phyloP scores from a whole-genome alignment of 2,113 vertebrate species.

The Tragelaphus strepsiceros region DNA sequence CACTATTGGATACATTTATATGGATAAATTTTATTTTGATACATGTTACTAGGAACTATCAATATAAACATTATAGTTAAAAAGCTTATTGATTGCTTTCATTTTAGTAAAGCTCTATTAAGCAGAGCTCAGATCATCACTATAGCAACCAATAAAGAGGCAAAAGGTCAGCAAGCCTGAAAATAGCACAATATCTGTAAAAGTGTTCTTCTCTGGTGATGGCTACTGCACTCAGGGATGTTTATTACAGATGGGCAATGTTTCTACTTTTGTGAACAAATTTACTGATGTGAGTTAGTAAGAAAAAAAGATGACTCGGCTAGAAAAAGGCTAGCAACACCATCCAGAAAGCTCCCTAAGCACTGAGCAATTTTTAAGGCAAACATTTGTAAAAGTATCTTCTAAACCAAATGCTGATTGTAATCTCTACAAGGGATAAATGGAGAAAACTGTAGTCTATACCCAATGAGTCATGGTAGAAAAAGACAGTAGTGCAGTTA shows the following conservation, averaged over 20 bases:
- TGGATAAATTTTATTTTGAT: constrained; percentile 25
- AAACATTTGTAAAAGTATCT: constrained; percentile 46
- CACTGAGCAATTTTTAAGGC: constrained; percentile 40
- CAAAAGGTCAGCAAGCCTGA: constrained; percentile 52
- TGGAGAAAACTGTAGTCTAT: background rate
- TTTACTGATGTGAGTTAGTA: constrained; percentile 4
- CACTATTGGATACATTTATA: background rate
- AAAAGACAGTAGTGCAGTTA: background rate
- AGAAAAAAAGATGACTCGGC: constrained; percentile 46
- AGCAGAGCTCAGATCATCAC: constrained; percentile 35
- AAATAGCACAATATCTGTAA: constrained; percentile 44
- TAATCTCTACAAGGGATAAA: background rate
- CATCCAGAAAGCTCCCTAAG: constrained; percentile 45
- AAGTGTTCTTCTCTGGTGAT: background rate
- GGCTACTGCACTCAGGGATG: background rate
- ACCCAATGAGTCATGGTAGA: background rate
- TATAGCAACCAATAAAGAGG: constrained; percentile 58
- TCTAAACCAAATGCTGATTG: constrained; percentile 30
- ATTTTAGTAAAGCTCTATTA: constrained; percentile 55
- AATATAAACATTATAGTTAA: background rate
- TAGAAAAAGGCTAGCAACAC: constrained; percentile 24
- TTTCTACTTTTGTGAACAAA: constrained; percentile 53
- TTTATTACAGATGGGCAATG: constrained; percentile 7
- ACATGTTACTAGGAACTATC: background rate
- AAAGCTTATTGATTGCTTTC: constrained; percentile 44